Evolutionary conservation across 1,140 invertebrate species (phyloP).

Genomic region (Leptonema lineaticorne): DNA sequence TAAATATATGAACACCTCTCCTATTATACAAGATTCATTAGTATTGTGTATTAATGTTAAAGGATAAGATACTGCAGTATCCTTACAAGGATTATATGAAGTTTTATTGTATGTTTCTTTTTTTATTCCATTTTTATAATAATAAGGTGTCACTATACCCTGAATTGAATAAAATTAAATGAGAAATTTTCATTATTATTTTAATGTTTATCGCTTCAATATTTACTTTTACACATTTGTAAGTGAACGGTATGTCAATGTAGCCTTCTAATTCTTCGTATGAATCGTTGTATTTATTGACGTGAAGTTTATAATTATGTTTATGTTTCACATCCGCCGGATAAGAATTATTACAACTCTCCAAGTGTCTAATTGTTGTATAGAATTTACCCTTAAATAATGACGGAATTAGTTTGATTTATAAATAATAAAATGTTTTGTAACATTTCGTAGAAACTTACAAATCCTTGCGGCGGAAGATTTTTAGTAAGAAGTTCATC

Average conservation of each 20-base stretch:
- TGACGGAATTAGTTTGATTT: too few relatives aligned
- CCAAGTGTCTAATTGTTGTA: background rate
- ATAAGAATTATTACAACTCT: background rate
- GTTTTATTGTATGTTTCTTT: background rate
- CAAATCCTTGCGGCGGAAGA: constrained; percentile 16
- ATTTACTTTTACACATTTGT: too few relatives aligned
- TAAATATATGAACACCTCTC: background rate
- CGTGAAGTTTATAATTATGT: background rate
- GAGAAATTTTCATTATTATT: background rate
- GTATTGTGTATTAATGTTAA: background rate
- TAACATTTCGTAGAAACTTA: background rate
- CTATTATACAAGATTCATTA: background rate
- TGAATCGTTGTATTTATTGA: background rate
- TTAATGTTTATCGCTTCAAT: background rate
- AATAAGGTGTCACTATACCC: background rate
- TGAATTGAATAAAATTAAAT: background rate
- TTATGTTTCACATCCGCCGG: background rate
- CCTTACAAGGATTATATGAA: background rate
- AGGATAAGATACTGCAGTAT: background rate
- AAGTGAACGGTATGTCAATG: too few relatives aligned
- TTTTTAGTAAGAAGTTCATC: background rate
- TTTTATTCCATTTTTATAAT: background rate
- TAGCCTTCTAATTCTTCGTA: too few relatives aligned
- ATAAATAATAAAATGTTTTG: too few relatives aligned
- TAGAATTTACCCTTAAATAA: too few relatives aligned